Percentiles rank a stretch among this genome's conserved stretches.
Evolutionary conservation across 1,140 invertebrate genomes (phyloP).

Genomic region (Brachionus rubens): DNA sequence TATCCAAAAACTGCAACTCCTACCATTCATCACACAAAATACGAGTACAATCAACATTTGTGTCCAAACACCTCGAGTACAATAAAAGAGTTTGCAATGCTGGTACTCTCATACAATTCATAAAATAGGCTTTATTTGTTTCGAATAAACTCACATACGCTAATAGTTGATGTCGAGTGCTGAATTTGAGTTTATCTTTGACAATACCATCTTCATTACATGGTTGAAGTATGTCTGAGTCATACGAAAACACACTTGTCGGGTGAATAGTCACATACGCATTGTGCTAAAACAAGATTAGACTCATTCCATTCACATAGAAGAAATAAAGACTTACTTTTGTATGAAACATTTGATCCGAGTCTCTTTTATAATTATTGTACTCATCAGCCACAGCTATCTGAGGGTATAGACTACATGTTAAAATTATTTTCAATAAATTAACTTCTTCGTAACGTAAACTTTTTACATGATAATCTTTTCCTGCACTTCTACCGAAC

Average conservation of each 20-base stretch:
- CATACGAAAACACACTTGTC: slow-evolving; percentile 77
- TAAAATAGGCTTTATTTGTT: slow-evolving; percentile 89
- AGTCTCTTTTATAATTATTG: slow-evolving; percentile 81
- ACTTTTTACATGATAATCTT: slow-evolving; percentile 63
- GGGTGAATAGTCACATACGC: slow-evolving; percentile 86
- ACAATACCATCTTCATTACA: slow-evolving; percentile 47
- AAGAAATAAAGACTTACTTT: slow-evolving; percentile 63
- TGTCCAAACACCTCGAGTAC: slow-evolving; percentile 66
- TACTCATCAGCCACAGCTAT: slow-evolving; percentile 84
- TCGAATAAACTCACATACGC: slow-evolving; percentile 85
- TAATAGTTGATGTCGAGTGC: slow-evolving; percentile 79
- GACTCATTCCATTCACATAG: no score
- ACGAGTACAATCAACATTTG: slow-evolving; percentile 55
- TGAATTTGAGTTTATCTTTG: slow-evolving; percentile 62
- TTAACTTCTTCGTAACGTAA: slow-evolving; percentile 77
- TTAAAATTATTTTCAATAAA: slow-evolving; percentile 81
- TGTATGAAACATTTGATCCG: slow-evolving; percentile 89
- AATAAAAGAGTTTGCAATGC: slow-evolving; percentile 81
- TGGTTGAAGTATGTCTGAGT: slow-evolving; percentile 75
- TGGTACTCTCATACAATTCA: slow-evolving; percentile 83
- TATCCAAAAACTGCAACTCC: slow-evolving; percentile 72
- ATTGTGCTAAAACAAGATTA: slow-evolving; percentile 64
- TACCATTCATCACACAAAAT: slow-evolving; percentile 85
- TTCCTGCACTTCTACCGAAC: no score
- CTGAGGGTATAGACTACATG: slow-evolving; percentile 87